Percentiles rank a stretch among this genome's conserved stretches.
Evolutionary conservation across 2,888 invertebrate genomes (phyloP).

Genomic region (Tetragnatha montana): DNA sequence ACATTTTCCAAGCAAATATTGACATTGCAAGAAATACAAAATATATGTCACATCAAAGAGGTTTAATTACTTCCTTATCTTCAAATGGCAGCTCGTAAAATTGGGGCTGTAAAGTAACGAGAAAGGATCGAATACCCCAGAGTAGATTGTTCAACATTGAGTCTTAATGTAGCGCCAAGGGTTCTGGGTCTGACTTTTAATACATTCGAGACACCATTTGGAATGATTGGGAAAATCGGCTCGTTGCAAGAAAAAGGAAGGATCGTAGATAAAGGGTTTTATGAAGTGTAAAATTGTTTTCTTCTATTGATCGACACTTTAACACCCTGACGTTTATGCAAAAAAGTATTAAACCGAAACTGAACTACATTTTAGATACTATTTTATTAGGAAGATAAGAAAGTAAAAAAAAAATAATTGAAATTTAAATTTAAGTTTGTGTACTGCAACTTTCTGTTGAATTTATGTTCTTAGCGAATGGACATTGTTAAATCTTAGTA

Average conservation of each 20-base stretch:
- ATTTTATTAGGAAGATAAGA: no score
- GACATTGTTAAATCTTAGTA: no score
- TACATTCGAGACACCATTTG: not conserved
- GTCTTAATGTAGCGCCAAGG: not conserved
- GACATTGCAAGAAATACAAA: conserved; percentile 24
- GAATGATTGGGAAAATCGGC: not conserved
- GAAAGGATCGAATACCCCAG: conserved; percentile 21
- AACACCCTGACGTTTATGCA: no score
- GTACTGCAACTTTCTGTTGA: no score
- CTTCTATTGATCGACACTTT: not conserved
- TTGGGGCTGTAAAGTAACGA: conserved; percentile 3
- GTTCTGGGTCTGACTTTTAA: not conserved
- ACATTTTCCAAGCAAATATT: conserved; percentile 36
- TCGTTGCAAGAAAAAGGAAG: not conserved
- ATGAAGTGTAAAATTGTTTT: not conserved
- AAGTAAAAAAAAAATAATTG: not conserved
- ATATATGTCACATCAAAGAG: conserved; percentile 10
- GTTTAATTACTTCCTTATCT: conserved; percentile 56
- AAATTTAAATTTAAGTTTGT: not conserved
- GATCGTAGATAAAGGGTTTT: not conserved
- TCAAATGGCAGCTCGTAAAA: conserved; percentile 43
- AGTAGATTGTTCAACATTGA: conserved; percentile 35
- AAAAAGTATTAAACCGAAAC: no score
- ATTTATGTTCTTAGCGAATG: no score
- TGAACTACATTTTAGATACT: no score